Base-by-base conservation (phyloP, 92 coral and sea anemone genomes). In the Porites lobata region DNA sequence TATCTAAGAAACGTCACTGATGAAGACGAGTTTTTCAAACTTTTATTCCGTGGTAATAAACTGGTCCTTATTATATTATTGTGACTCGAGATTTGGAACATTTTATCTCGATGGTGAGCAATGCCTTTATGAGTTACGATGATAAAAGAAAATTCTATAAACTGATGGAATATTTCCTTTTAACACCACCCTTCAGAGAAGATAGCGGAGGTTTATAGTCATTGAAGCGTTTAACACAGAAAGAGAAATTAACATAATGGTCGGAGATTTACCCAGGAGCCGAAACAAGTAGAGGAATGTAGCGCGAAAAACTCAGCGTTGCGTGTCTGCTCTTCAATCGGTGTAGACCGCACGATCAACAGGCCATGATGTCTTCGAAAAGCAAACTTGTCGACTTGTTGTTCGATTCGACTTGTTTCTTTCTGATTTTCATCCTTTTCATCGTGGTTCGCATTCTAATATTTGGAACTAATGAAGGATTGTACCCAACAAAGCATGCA, bases 401-500 rank as follows among this genome's bases (percentile, higher is more conserved):
- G 1, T 79, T 79, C 58, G 83, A 79, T 79, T n/a, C 14, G 13
- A 47, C 65, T 18, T 79, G 83, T 79, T 79, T 79, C 29, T 17
- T 47, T 3, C 5, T 65, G 68, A 61, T 79, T 19, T 32, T 79
- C 4, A n/a, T 14, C 13, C 18, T 63, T 65, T 79, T 47, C 47
- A 10, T 79, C 6, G 83, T 79, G 14, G 51, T 50, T 17, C 38
- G 65, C 9, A 79, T 47, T 26, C 53, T 50, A 7, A 13, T 64
- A 0, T 79, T 63, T 19, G 86, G 86, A 3, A 69, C 68, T 0
- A n/a, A 22, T 29, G 56, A 54, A 20, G 77, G 77, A 8, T 56
- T 81, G 53, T 81, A 71, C 76, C 92, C 92, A 0, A 65, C 70
- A 61, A 78, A 90, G 38, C 73, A 72, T 43, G 92, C 86, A 58